Percentiles rank a stretch among this genome's conserved stretches.
These are phyloP conservation scores for Actinernus sp. DNA, from an alignment of 92 coral and sea anemone genomes.

Conservation along the genomic window DNA sequence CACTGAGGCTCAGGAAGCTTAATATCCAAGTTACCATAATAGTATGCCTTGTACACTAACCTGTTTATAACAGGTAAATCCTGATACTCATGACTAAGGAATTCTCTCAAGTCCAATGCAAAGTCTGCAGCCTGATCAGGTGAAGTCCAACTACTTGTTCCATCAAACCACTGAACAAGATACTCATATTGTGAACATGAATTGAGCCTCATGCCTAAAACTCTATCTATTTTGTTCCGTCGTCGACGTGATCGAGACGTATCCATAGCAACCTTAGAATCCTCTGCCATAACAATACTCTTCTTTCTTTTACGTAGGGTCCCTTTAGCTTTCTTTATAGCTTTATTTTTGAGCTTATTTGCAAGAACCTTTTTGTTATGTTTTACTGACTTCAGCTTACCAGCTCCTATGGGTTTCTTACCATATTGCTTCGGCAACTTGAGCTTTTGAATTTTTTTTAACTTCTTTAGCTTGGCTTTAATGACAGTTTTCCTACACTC, in stretches of 20 bases:
- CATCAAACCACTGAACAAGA: constrained; percentile 97
- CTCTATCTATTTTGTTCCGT: constrained; percentile 85
- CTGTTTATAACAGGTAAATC: constrained; percentile 81
- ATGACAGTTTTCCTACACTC: constrained; percentile 14
- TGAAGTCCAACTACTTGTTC: constrained; percentile 97
- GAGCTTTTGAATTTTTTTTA: constrained; percentile 22
- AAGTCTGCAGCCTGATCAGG: constrained; percentile 83
- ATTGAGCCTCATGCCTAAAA: constrained; percentile 90
- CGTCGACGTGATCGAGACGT: constrained; percentile 43
- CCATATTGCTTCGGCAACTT: constrained; percentile 50
- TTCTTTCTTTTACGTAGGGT: constrained; percentile 45
- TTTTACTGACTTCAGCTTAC: constrained; percentile 30
- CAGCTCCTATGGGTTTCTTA: constrained; percentile 77
- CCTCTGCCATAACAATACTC: constrained; percentile 12
- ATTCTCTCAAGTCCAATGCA: constrained; percentile 77
- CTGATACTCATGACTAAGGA: constrained; percentile 83
- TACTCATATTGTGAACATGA: constrained; percentile 78
- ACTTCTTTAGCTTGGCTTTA: constrained; percentile 69
- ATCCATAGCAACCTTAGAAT: constrained; percentile 5
- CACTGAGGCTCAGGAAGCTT: constrained; percentile 11
- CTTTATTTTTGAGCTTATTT: constrained; percentile 76
- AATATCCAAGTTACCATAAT: constrained; percentile 76
- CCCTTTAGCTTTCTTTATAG: constrained; percentile 72
- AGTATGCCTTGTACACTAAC: constrained; percentile 87
- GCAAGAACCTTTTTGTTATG: constrained; percentile 69